phyloP scores from a whole-genome alignment of 2,113 vertebrate genomes.

The Pelvicachromis taeniatus region DNA sequence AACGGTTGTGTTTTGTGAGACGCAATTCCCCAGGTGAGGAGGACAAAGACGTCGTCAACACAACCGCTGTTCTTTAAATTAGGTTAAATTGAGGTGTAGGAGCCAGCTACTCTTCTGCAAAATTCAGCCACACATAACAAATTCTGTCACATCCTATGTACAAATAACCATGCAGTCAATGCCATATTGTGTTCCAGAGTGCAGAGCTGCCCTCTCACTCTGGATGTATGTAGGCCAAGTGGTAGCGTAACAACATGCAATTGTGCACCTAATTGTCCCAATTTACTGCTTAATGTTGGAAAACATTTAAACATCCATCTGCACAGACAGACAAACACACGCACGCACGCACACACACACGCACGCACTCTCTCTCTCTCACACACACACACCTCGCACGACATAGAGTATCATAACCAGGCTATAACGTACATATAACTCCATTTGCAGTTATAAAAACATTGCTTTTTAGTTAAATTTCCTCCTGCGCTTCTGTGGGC shows the following conservation, averaged over 20 bases:
- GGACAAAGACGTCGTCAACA: not conserved
- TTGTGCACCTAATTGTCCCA: not conserved
- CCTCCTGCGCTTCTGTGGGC: not conserved
- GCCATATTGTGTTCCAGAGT: not conserved
- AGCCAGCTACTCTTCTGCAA: not conserved
- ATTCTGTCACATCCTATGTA: not conserved
- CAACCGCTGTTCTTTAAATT: not conserved
- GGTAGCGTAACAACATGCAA: constrained; percentile 21
- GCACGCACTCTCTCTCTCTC: no score
- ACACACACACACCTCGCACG: not conserved
- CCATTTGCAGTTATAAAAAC: constrained; percentile 26
- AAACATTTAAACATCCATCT: not conserved
- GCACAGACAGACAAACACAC: not conserved
- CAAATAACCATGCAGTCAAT: not conserved
- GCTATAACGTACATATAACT: not conserved
- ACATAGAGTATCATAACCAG: not conserved
- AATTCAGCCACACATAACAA: not conserved
- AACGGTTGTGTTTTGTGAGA: not conserved
- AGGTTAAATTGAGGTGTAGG: not conserved
- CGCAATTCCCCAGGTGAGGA: not conserved
- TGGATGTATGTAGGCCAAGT: constrained; percentile 9
- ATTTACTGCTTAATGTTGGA: constrained; percentile 1
- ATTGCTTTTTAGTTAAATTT: not conserved
- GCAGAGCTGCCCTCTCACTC: not conserved
- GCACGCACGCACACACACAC: not conserved